phyloP scores from a whole-genome alignment of 2,113 vertebrate species.

The Platysteira castanea region DNA sequence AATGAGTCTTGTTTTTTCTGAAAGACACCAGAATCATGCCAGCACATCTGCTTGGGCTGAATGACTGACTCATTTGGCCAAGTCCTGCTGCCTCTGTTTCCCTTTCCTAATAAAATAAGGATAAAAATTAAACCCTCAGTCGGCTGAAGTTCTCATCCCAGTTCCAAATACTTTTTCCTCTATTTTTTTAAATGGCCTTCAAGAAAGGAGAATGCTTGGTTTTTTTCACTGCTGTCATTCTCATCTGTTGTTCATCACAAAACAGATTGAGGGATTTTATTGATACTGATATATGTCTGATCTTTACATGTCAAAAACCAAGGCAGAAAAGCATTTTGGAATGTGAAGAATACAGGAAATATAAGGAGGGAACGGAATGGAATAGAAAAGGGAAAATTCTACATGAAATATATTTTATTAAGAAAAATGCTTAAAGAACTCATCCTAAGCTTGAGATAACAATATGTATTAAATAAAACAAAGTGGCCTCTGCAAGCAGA shows the following conservation, averaged over 20 bases:
- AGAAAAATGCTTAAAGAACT: not conserved
- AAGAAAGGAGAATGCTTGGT: not conserved
- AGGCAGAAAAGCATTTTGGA: not conserved
- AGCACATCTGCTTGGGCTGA: constrained; percentile 37
- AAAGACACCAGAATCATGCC: not conserved
- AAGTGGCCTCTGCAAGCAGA: not conserved
- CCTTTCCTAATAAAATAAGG: constrained; percentile 29
- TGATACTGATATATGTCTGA: not conserved
- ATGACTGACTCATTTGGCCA: not conserved
- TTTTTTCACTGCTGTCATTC: not conserved
- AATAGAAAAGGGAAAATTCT: not conserved
- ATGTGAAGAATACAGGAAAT: not conserved
- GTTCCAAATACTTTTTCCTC: not conserved
- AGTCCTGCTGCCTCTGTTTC: constrained; percentile 22
- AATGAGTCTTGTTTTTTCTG: constrained; percentile 9
- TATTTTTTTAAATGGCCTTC: not conserved
- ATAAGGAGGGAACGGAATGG: not conserved
- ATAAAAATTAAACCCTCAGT: constrained; percentile 40
- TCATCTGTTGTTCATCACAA: constrained; percentile 42
- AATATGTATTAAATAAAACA: not conserved
- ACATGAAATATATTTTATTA: not conserved
- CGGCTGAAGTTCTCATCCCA: not conserved
- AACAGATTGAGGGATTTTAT: not conserved
- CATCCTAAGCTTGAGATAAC: not conserved
- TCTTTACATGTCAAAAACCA: not conserved